Evolutionary conservation across 2,113 vertebrate species (phyloP).

Genomic region (Erpornis zantholeuca): DNA sequence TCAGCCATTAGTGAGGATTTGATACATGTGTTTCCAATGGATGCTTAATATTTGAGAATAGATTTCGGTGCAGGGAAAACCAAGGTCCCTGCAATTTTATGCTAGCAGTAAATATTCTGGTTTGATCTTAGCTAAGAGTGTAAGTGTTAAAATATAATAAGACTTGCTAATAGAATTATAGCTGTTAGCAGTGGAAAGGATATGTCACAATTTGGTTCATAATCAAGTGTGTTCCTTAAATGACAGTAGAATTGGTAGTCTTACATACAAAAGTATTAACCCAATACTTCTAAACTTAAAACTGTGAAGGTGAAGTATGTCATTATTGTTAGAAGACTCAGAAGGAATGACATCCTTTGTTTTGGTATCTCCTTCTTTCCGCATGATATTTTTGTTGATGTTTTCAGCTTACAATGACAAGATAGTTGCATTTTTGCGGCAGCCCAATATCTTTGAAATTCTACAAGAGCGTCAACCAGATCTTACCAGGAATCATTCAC

Average conservation of each 20-base stretch:
- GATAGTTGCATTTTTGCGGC: conserved; percentile 96
- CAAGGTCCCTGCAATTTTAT: background rate
- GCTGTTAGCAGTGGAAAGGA: background rate
- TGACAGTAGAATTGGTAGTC: background rate
- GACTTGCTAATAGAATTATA: background rate
- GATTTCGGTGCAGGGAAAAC: background rate
- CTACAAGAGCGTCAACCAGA: conserved; percentile 96
- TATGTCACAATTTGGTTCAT: background rate
- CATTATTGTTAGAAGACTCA: background rate
- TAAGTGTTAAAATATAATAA: background rate
- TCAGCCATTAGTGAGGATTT: background rate
- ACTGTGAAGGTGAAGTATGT: background rate
- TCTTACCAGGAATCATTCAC: conserved; percentile 92
- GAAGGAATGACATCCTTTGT: background rate
- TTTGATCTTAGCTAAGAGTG: background rate
- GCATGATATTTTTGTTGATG: background rate
- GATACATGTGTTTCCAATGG: background rate
- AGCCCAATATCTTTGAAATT: conserved; percentile 97
- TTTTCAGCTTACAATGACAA: conserved; percentile 96
- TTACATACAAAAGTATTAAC: background rate
- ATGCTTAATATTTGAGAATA: background rate
- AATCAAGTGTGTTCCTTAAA: background rate
- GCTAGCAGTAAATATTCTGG: background rate
- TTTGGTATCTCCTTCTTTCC: background rate
- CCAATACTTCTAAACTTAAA: background rate